A percentile compares a stretch with the other conserved stretches of the same genome.
Evolutionary conservation across 2,888 invertebrate species (phyloP).

Genomic region (Plemyria rubiginata): DNA sequence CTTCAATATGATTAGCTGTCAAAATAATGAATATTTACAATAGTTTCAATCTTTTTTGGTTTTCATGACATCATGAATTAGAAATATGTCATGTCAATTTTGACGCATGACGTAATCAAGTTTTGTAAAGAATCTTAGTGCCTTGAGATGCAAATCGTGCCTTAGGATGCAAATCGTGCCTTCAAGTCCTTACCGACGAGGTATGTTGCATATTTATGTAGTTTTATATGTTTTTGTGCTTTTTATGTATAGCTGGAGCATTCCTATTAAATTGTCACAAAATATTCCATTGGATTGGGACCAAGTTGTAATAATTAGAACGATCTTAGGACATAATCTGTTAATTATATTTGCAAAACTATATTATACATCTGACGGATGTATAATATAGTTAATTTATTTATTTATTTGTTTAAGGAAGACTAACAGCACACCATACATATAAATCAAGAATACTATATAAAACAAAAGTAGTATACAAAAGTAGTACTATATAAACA

Average conservation of each 20-base stretch:
- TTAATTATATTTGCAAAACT: not conserved
- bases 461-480: too few species aligned
- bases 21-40: not conserved
- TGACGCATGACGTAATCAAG: not conserved
- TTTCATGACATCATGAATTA: not conserved
- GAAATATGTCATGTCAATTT: not conserved
- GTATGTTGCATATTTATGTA: constrained; percentile 16
- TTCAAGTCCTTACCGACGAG: constrained; percentile 6
- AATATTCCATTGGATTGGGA: constrained; percentile 32
- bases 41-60: too few species aligned
- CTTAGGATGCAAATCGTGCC: constrained; percentile 8
- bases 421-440: too few species aligned
- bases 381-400: too few species aligned
- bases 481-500: too few species aligned
- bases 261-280: constrained; percentile 44
- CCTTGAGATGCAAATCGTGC: not conserved
- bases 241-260: constrained; percentile 33
- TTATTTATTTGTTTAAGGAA: too few species aligned
- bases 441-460: too few species aligned
- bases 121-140: not conserved
- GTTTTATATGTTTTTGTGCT: not conserved
- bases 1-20: not conserved
- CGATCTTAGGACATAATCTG: not conserved
- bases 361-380: too few species aligned
- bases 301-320: constrained; percentile 23